Evolutionary conservation across 2,797 vertebrate genomes (phyloP).

Genomic region (Coilia nasus): DNA sequence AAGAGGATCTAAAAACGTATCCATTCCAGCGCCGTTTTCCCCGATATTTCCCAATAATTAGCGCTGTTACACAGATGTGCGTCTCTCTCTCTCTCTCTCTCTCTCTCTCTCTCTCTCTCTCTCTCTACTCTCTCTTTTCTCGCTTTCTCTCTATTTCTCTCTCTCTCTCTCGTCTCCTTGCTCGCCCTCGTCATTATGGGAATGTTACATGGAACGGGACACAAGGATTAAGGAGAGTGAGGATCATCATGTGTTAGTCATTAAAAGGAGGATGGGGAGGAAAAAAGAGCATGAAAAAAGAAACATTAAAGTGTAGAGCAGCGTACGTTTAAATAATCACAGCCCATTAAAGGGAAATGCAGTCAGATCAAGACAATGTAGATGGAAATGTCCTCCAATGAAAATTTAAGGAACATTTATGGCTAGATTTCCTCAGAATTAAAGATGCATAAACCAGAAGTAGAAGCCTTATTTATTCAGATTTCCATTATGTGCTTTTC

Average conservation of each 20-base stretch:
- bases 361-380: slow-evolving; percentile 27
- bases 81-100: slow-evolving; percentile 47
- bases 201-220: slow-evolving; percentile 50
- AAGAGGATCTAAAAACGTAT: slow-evolving; percentile 74
- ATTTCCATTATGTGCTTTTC: not conserved
- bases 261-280: slow-evolving; percentile 69
- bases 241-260: slow-evolving; percentile 73
- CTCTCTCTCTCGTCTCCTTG: slow-evolving; percentile 45
- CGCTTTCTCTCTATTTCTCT: slow-evolving; percentile 46
- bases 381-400: slow-evolving; percentile 16
- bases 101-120: slow-evolving; percentile 36
- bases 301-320: slow-evolving; percentile 27
- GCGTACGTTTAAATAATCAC: not conserved
- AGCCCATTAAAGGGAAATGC: slow-evolving; percentile 36
- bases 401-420: not conserved
- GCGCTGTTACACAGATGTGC: slow-evolving; percentile 78
- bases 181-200: slow-evolving; percentile 52
- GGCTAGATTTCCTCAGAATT: not conserved
- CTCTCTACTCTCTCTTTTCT: slow-evolving; percentile 27
- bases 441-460: not conserved
- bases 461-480: not conserved
- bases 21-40: slow-evolving; percentile 62
- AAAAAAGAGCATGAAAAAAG: slow-evolving; percentile 44
- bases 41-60: slow-evolving; percentile 77
- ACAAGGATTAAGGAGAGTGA: slow-evolving; percentile 52